Evolutionary conservation across 2,888 invertebrate genomes (phyloP).

Genomic region (Tetragonisca angustula): DNA sequence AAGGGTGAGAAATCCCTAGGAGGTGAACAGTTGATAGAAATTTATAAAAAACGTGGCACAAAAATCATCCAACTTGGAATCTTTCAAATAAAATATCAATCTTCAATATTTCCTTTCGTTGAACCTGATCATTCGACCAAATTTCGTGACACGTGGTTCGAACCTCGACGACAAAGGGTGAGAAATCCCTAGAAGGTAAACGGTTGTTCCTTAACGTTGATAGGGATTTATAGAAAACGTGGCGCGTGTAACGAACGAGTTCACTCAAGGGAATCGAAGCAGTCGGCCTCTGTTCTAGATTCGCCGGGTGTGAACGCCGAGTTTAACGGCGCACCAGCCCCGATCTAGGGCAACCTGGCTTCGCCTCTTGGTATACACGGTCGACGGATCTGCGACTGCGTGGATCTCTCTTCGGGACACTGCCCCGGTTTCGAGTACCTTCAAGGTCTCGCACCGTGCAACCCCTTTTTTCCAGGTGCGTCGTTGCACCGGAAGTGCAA

Average conservation of each 20-base stretch:
- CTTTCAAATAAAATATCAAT: not conserved
- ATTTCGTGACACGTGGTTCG: not conserved
- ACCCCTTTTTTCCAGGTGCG: slow-evolving; percentile 62
- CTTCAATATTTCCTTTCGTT: not conserved
- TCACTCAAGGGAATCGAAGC: slow-evolving; percentile 65
- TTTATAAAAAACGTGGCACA: too few species aligned
- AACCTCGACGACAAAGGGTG: too few species aligned
- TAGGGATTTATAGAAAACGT: slow-evolving; percentile 61
- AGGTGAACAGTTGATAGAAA: too few species aligned
- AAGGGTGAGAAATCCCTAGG: too few species aligned
- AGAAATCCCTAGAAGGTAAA: not conserved
- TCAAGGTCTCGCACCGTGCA: slow-evolving; percentile 79
- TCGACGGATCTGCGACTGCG: slow-evolving; percentile 73
- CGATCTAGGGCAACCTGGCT: slow-evolving; percentile 77
- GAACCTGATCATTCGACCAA: not conserved
- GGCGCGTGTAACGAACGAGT: slow-evolving; percentile 61
- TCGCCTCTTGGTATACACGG: slow-evolving; percentile 65
- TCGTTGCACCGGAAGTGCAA: slow-evolving; percentile 56
- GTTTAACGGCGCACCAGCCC: slow-evolving; percentile 62
- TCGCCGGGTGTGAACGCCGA: slow-evolving; percentile 57
- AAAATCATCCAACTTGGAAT: not conserved
- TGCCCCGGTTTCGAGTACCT: slow-evolving; percentile 82
- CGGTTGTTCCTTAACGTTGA: slow-evolving; percentile 4
- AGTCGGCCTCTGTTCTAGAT: slow-evolving; percentile 69
- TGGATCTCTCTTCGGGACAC: slow-evolving; percentile 76